A percentile compares a stretch with the other conserved stretches of the same genome.
Evolutionary conservation across 2,888 invertebrate genomes (phyloP).

Genomic region (Nasonia oneida): DNA sequence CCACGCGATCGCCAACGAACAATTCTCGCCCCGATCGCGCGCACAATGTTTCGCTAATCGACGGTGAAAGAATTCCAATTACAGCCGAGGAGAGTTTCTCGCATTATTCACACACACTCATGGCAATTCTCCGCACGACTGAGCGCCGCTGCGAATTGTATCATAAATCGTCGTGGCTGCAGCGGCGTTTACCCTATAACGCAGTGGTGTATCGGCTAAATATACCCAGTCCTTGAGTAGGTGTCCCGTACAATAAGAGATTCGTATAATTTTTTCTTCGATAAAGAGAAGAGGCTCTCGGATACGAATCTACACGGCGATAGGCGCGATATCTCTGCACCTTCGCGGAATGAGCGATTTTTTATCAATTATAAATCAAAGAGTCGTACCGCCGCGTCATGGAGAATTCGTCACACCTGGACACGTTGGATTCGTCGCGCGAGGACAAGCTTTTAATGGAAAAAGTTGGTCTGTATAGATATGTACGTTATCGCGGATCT

Average conservation of each 20-base stretch:
- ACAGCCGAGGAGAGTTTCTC: not conserved
- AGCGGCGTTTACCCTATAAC: not conserved
- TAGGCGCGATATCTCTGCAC: too few species aligned
- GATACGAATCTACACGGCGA: too few species aligned
- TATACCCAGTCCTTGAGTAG: not conserved
- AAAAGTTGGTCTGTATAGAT: not conserved
- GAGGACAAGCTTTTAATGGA: not conserved
- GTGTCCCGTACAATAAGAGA: too few species aligned
- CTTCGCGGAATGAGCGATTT: not conserved
- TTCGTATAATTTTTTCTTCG: too few species aligned
- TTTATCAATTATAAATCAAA: not conserved
- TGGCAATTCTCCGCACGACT: not conserved
- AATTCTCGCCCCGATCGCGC: not conserved
- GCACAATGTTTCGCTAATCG: not conserved
- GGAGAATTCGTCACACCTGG: not conserved
- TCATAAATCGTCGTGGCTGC: slow-evolving; percentile 4
- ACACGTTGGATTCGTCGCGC: too few species aligned
- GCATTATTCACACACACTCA: not conserved
- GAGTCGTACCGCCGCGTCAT: not conserved
- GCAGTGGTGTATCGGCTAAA: not conserved
- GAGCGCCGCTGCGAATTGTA: not conserved
- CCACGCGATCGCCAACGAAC: not conserved
- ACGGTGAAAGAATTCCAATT: slow-evolving; percentile 1
- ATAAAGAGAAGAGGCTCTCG: too few species aligned
- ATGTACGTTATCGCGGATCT: not conserved